phyloP scores from a whole-genome alignment of 2,113 vertebrate genomes.

The Sylvia atricapilla region DNA sequence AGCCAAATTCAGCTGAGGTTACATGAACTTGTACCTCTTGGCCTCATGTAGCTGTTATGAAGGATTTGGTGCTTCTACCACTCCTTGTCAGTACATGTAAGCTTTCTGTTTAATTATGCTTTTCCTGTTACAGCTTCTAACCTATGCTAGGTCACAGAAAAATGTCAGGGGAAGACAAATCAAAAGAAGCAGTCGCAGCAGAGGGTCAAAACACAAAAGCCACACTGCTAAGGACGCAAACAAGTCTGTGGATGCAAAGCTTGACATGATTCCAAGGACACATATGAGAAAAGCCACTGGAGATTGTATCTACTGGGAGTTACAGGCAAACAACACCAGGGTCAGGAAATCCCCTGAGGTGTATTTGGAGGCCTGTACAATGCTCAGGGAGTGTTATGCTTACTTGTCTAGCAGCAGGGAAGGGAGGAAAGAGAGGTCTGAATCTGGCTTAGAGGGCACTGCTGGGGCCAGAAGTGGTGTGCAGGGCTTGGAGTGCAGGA shows the following conservation, averaged over 20 bases:
- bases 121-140: not conserved
- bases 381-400: not conserved
- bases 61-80: not conserved
- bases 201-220: not conserved
- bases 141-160: not conserved
- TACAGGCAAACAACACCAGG: not conserved
- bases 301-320: not conserved
- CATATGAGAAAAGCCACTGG: not conserved
- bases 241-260: not conserved
- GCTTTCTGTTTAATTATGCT: not conserved
- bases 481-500: fast-evolving
- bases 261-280: not conserved
- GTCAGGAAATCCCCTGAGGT: not conserved
- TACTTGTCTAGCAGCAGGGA: not conserved
- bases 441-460: not conserved
- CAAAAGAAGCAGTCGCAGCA: not conserved
- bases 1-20: not conserved
- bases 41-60: not conserved
- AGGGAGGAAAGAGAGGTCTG: not conserved
- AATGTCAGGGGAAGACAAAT: not conserved
- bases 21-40: not conserved
- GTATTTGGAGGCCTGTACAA: not conserved
- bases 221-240: not conserved
- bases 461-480: not conserved
- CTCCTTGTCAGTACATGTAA: not conserved